Base-by-base conservation (phyloP, 2,888 invertebrate genomes). In the Smittia sp. region DNA sequence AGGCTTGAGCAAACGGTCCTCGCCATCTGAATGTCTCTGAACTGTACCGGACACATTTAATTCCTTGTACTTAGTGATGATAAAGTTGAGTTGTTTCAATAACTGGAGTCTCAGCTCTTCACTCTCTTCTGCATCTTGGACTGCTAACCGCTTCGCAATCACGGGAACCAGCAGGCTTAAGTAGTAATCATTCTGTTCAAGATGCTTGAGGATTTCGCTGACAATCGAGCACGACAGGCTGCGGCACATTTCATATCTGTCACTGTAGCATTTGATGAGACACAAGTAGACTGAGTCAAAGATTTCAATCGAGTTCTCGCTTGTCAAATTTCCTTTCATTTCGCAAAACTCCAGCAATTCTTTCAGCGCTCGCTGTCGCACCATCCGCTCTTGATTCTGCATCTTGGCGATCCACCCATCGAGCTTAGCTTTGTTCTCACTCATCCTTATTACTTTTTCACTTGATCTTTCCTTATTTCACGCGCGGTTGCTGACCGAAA, bases 51-150 rank as follows among this genome's bases (percentile, higher is more conserved):
- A 80, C 67, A 87, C 84, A 39, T 85, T 85, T 7, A 85, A 84
- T 1, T 85, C 84, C 77, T 85, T 84, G 78, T 90, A 91, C 76
- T 86, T 88, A 3, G 84, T 80, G 65, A 94, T 82, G 76, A 96
- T 85, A 54, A 84, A 81, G 74, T 85, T 84, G n/a, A 94, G 80
- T 62, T 95, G 84, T 74, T 84, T 79, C 0, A 94, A 81, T 69
- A 91, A 84, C 52, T 87, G 82, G 11, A 93, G 80, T 25, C 96
- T 87, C 58, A 96, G 85, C 85, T 97, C 96, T 83, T 97, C 96
- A 1, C 89, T 82, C 76, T 85, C 83, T 77, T 88, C 87, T 1
- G 86, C 79, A 0, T 94, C 94, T 46, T 88, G 86, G 74, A 88
- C 87, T 0, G 92, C 93, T 76, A 96, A 86, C 75, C 94, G 87